Percentiles rank a stretch among this genome's conserved stretches.
Evolutionary conservation across 2,888 invertebrate species (phyloP).

Genomic region (Noctua janthina): DNA sequence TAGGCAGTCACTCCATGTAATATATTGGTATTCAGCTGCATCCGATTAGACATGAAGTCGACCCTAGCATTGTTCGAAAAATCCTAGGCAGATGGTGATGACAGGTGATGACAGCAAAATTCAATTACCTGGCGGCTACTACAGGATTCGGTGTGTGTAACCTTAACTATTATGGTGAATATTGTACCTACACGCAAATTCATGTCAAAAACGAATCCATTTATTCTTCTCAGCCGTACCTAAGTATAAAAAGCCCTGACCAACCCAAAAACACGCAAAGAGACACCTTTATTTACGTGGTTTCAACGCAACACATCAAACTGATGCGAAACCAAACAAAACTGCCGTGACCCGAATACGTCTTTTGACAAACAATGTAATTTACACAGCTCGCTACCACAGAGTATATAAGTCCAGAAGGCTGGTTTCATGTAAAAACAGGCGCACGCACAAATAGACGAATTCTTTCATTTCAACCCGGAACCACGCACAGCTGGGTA

Average conservation of each 20-base stretch:
- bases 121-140: neutral
- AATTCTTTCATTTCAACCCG: neutral
- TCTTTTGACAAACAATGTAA: conserved; percentile 62
- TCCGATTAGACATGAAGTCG: neutral
- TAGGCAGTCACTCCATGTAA: neutral
- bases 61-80: neutral
- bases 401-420: conserved; percentile 7
- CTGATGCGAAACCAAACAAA: conserved; percentile 54
- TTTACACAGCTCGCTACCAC: conserved; percentile 43
- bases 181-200: neutral
- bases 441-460: neutral
- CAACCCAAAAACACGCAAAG: conserved; percentile 46
- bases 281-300: conserved; percentile 50
- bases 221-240: neutral
- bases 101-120: neutral
- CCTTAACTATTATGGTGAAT: neutral
- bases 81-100: neutral
- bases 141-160: neutral
- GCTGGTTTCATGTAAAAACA: neutral
- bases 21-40: neutral
- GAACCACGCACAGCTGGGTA: neutral
- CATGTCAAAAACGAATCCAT: conserved; percentile 16
- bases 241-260: conserved; percentile 32
- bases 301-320: conserved; percentile 52
- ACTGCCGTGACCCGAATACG: conserved; percentile 51